phyloP scores from a whole-genome alignment of 2,113 vertebrate genomes.

The Hippocampus guttulatus region DNA sequence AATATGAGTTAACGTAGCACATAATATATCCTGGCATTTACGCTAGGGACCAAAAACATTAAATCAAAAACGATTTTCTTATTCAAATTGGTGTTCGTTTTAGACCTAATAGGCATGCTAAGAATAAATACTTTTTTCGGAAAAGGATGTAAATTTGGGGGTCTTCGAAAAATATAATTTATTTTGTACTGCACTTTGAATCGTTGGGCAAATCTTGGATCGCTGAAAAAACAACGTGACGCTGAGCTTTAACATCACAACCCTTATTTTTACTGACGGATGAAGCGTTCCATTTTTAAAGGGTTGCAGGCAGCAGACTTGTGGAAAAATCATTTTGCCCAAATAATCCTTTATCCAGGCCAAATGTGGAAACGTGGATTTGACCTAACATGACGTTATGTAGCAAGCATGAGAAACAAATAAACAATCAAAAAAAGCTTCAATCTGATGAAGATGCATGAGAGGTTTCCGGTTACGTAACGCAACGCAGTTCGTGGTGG shows the following conservation, averaged over 20 bases:
- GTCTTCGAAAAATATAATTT: too few species aligned
- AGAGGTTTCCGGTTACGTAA: background rate
- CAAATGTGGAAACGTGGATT: background rate
- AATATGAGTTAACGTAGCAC: too few species aligned
- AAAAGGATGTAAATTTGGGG: too few species aligned
- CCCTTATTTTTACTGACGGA: background rate
- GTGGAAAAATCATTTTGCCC: background rate
- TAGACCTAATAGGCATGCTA: too few species aligned
- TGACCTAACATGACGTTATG: background rate
- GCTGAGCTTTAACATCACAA: background rate
- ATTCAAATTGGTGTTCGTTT: too few species aligned
- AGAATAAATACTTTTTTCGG: too few species aligned
- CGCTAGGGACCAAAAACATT: too few species aligned
- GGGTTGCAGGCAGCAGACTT: background rate
- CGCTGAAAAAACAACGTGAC: too few species aligned
- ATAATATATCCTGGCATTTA: too few species aligned
- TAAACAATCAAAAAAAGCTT: background rate
- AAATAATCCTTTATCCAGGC: background rate
- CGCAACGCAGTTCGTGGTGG: background rate
- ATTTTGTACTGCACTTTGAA: too few species aligned
- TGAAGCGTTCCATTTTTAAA: background rate
- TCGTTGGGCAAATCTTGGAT: too few species aligned
- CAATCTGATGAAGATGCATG: background rate
- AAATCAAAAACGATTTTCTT: too few species aligned
- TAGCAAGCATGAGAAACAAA: background rate